These are phyloP conservation scores for Montifringilla adamsi DNA, from an alignment of 2,113 vertebrate species.

Conservation along the genomic window DNA sequence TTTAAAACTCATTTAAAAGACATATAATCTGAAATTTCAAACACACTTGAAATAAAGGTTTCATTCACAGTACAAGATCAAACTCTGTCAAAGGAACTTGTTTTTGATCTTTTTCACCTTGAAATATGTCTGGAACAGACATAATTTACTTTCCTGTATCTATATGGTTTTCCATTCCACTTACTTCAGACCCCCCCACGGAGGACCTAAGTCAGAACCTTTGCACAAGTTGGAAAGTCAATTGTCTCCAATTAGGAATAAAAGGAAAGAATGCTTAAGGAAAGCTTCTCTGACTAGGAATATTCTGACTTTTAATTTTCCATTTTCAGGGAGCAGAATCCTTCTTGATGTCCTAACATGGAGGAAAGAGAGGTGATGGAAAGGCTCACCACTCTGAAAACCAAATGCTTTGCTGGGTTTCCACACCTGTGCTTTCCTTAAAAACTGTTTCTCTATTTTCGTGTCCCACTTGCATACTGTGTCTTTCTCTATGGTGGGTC, in stretches of 20 bases:
- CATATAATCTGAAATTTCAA: neutral
- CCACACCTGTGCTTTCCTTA: neutral
- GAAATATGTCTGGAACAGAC: neutral
- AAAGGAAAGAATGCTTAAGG: neutral
- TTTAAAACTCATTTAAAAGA: neutral
- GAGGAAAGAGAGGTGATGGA: neutral
- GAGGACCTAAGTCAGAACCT: neutral
- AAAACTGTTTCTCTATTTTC: neutral
- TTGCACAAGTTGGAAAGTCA: neutral
- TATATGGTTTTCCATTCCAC: neutral
- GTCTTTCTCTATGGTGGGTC: neutral
- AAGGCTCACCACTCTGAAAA: neutral
- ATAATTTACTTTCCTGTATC: neutral
- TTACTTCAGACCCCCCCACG: neutral
- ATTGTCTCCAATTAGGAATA: neutral
- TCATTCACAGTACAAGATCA: neutral
- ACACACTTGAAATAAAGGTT: neutral
- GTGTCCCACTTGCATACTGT: rapidly evolving
- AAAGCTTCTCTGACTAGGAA: neutral
- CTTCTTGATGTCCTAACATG: neutral
- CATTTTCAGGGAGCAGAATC: neutral
- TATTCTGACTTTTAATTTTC: neutral
- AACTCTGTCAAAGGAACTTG: neutral
- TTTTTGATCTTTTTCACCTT: neutral
- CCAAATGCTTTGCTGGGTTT: neutral